Base-by-base conservation (phyloP, 2,888 invertebrate species). In the Dolichopus griseipennis region DNA sequence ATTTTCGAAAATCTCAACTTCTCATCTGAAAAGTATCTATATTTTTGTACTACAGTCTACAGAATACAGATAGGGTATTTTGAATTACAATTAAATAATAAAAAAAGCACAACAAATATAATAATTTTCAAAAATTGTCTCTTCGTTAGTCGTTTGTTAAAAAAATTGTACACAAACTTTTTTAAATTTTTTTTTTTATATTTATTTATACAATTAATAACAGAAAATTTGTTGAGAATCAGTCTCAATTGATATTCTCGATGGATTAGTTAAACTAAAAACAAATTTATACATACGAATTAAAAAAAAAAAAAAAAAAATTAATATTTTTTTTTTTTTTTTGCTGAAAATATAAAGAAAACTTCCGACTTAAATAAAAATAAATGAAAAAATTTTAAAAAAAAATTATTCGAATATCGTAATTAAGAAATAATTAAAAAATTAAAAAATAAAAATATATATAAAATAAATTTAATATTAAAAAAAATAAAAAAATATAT, bases 241-340 rank as follows among this genome's bases (percentile, higher is more conserved):
- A 52, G 52, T 52, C 52, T 52, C 52, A 52, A 52, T 52, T 52
- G 52, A 52, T 52, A 52, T 52, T 52, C 52, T 52, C 52, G 52
- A 52, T 52, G 52, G 18, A 52, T 52, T 52, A 52, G 52, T 52
- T 52, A 52, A 52, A 6, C 52, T 52, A 52, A 52, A 52, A 41
- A 41, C 3, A 41, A n/a, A n/a, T n/a, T n/a, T n/a, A 41, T 12
- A 41, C 15, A 52, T 52, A 52, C n/a, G n/a, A 52, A 52, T 18
- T n/a, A 15, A 52, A 52, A 52, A 12, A 52, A 9, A 43, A 15
- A 43, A 9, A 43, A 43, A 52, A 52, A 52, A 52, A 52, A 41
- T 41, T 41, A 41, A 41, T 12, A n/a, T n/a, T n/a, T n/a, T 41
- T 41, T 41, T 41, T 41, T 41, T 41, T 41, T 41, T 41, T 41